phyloP scores from a whole-genome alignment of 2,113 vertebrate genomes.

The Crotalus horridus region DNA sequence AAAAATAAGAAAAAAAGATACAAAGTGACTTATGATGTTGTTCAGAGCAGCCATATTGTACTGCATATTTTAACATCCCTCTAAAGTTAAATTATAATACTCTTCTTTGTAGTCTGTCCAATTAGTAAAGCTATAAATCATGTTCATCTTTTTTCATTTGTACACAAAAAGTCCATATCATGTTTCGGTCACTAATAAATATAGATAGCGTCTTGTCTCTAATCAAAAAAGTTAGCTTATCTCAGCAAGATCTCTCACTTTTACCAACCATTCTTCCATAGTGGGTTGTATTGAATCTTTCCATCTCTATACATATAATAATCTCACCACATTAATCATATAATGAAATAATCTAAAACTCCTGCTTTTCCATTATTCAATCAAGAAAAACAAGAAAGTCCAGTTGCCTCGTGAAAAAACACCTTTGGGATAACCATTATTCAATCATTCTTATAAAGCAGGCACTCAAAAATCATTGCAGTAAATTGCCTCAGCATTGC shows the following conservation, averaged over 20 bases:
- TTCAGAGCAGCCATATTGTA: neutral
- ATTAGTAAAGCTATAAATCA: neutral
- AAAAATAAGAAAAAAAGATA: neutral
- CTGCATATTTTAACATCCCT: neutral
- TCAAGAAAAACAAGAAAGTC: neutral
- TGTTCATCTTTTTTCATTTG: neutral
- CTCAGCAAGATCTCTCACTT: too few species aligned
- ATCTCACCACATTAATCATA: neutral
- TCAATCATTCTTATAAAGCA: neutral
- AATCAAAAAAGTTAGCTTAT: neutral
- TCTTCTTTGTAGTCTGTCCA: neutral
- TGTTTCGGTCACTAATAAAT: too few species aligned
- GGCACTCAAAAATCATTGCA: neutral
- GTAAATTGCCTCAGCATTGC: neutral
- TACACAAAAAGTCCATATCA: neutral
- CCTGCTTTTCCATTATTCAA: neutral
- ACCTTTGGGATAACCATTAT: neutral
- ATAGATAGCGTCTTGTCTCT: neutral
- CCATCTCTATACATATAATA: neutral
- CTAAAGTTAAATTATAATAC: neutral
- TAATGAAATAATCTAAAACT: neutral
- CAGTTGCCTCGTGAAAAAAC: too few species aligned
- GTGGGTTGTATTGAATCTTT: too few species aligned
- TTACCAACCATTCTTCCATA: too few species aligned
- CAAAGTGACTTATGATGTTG: neutral